Base-by-base conservation (phyloP, 2,113 vertebrate species). In the Odontophorus gujanensis region DNA sequence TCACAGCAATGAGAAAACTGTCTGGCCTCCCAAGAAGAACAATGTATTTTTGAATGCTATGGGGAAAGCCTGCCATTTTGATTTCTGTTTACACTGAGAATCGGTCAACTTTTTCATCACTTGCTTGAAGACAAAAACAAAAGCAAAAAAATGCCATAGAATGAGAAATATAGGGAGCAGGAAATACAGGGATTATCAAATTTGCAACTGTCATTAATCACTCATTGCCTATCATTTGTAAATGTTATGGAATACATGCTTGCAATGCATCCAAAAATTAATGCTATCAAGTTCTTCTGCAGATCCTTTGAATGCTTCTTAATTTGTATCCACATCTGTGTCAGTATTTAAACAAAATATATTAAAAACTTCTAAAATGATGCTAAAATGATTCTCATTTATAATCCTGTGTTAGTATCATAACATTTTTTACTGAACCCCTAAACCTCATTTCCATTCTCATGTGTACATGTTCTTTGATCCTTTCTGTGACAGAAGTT, bases 211-310 rank as follows among this genome's bases (percentile, higher is more conserved):
- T 40, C 22, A 45, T 73, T 85, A 20, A 36, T 63, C 50, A 32
- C 51, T 80, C 32, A 45, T 42, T 0, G 2, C 62, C 47, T 42
- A 30, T 51, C 7, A 71, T 63, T 81, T 8, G 43, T 36, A 87
- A 55, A 57, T 1, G 1, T 68, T 59, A 68, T 3, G 1, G n/a
- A 86, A 36, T 9, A 72, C 15, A 0, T 1, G 1, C 62, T 75
- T 87, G 22, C 17, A 67, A 14, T 85, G 43, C 75, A 67, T 51
- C 11, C 13, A 80, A 9, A 11, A 90, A 72, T 77, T 59, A 47
- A 11, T 5, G 4, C 12, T 83, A 43, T 45, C 48, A 32, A 87
- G 3, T 34, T 7, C 32, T 82, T 55, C 42, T 77, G 65, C 45
- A 77, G 43, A 38, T 58, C 6, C 55, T 91, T 90, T 78, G 55